Base-by-base conservation (phyloP, 2,797 vertebrate genomes). In the Tapirus indicus region DNA sequence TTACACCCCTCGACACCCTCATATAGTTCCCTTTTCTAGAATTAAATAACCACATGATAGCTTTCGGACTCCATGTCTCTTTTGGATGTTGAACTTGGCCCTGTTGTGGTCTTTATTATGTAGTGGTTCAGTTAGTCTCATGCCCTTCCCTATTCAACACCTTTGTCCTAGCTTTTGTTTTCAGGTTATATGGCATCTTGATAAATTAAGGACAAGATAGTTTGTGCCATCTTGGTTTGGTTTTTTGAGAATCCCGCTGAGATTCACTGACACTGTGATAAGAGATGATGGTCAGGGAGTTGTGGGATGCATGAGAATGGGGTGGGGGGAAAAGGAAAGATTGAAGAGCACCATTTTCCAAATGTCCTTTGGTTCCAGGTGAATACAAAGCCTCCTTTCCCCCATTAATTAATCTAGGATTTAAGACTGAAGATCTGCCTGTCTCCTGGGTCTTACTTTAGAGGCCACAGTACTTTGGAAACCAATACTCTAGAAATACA, bases 21-120 rank as follows among this genome's bases (percentile, higher is more conserved):
- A 88, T 91, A 96, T 64, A 80, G 93, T 93, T 97, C 97, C 95
- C 89, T 93, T 97, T 98, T 96, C 97, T 97, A 90, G 96, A 98
- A 96, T 98, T 97, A 97, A 98, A 93, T 97, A 98, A 96, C 97
- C 93, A 54, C 97, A 97, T 32, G 75, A 94, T 88, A 71, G 75
- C 35, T 96, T 83, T 78, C 21, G 88, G 97, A 79, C 84, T 88
- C 74, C 38, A 60, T 90, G 94, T 97, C 97, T 97, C 91, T 92
- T 88, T 84, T 80, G 80, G 79, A 96, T 97, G 96, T 97, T 97
- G 94, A 96, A 95, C 94, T 98, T 98, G 97, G 97, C 86, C 87
- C 83, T 49, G 18, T 32, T 69, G 32, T 71, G 29, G 38, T 88
- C 91, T 87, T 91, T 64, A 84, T 92, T 96, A 62, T 35, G 32